These are phyloP conservation scores for Scophthalmus maximus DNA, from an alignment of 2,113 vertebrate genomes.

Conservation along the genomic window DNA sequence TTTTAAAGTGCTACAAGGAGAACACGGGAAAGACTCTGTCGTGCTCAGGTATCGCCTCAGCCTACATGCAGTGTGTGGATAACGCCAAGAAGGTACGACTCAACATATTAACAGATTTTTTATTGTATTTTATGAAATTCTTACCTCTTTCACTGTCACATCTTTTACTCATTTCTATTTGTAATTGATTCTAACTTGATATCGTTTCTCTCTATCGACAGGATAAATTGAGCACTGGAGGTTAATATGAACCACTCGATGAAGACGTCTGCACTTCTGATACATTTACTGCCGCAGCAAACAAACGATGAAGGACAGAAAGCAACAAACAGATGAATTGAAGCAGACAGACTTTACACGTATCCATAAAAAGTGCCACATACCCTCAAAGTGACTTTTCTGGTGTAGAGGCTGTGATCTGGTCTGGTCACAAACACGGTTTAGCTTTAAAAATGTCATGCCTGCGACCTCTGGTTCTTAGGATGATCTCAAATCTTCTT, in stretches of 20 bases:
- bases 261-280: not conserved
- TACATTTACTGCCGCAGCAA: not conserved
- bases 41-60: slow-evolving; percentile 89
- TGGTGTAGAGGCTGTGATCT: not conserved
- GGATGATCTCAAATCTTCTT: slow-evolving; percentile 33
- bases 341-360: slow-evolving; percentile 1
- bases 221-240: slow-evolving; percentile 67
- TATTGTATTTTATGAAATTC: not conserved
- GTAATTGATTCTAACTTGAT: not conserved
- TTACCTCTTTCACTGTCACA: not conserved
- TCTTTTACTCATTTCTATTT: not conserved
- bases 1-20: slow-evolving; percentile 90
- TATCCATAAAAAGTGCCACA: slow-evolving; percentile 5
- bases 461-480: slow-evolving; percentile 10
- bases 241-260: slow-evolving; percentile 43
- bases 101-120: too few relatives aligned
- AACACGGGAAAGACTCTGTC: slow-evolving; percentile 88
- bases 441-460: not conserved
- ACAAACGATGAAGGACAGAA: not conserved
- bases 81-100: slow-evolving; percentile 88
- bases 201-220: slow-evolving; percentile 28
- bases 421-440: slow-evolving; percentile 8
- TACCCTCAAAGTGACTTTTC: not conserved
- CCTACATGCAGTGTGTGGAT: slow-evolving; percentile 92
- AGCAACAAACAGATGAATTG: not conserved